Evolutionary conservation across 1,140 invertebrate genomes (phyloP), one percentile per base, ranked within the genome.

Genomic region (Lasaia peninsularis): DNA sequence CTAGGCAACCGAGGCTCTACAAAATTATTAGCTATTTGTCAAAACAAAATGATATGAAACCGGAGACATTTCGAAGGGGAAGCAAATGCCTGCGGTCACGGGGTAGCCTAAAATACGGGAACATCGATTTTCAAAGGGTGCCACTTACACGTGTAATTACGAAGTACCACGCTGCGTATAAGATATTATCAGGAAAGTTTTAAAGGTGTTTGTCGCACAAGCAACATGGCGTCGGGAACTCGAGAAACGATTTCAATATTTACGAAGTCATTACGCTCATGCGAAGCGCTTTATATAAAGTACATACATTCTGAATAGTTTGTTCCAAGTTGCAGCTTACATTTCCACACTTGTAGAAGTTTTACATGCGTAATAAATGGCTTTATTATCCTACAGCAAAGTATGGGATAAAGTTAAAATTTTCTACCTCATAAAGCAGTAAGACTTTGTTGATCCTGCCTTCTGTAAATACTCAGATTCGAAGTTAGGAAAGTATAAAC

Each of bases 321-420:
- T 31, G 44, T 48, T 58, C 35, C 33, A 62, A 65, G 52, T 65
- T 33, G 44, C 14, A 50, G 53, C 48, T 62, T 52, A 55, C 52
- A 48, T 54, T 54, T 63, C 56, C 49, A 59, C 62, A 62, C 40
- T 65, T 55, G 56, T 56, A 52, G 52, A 58, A 71, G 62, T 76
- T 73, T 68, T 74, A 75, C 73, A 74, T 71, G 60, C 68, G 69
- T 72, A 74, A 81, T 72, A 78, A 78, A 79, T 79, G 70, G 69
- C 63, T 64, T 76, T 81, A 76, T 81, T 75, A 76, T 77, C 68
- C 74, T 76, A 73, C 66, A 69, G 66, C 67, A 72, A 71, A 68
- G 65, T 78, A 74, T 76, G 63, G 68, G 56, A 75, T 65, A 58
- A 60, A 67, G 71, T 77, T 73, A 69, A 77, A 71, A 78, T 80